phyloP scores from a whole-genome alignment of 1,140 invertebrate genomes.

The Theocolax elegans region DNA sequence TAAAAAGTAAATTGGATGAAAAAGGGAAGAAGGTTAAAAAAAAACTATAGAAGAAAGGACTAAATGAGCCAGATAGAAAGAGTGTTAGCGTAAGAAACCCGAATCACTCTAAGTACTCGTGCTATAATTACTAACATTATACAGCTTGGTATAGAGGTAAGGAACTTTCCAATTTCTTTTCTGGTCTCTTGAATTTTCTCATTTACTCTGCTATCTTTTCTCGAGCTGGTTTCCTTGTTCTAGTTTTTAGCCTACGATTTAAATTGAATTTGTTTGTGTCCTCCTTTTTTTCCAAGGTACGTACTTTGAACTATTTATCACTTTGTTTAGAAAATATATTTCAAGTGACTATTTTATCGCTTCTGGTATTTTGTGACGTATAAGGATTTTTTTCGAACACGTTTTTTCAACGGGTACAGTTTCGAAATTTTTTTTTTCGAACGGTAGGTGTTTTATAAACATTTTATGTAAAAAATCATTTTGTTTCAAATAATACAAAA shows the following conservation, averaged over 20 bases:
- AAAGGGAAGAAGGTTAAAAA: neutral
- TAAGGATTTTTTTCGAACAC: too few species aligned
- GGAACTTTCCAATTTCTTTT: slow-evolving; percentile 23
- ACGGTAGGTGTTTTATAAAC: too few species aligned
- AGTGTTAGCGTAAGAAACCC: neutral
- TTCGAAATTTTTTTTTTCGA: too few species aligned
- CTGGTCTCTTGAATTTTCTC: neutral
- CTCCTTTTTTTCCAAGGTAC: too few species aligned
- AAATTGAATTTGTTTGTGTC: too few species aligned
- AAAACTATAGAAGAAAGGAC: neutral
- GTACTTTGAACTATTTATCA: too few species aligned
- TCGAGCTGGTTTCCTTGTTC: neutral
- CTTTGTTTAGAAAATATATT: too few species aligned
- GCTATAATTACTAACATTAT: slow-evolving; percentile 18
- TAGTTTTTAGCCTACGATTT: neutral
- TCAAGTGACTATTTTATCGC: too few species aligned
- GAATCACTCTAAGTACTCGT: slow-evolving; percentile 6
- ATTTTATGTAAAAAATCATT: too few species aligned
- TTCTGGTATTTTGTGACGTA: too few species aligned
- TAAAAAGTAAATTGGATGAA: neutral
- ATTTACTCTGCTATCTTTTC: neutral
- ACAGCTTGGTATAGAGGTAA: slow-evolving; percentile 1
- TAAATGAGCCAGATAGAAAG: slow-evolving; percentile 13
- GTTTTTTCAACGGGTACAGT: too few species aligned
- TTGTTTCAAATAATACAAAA: too few species aligned